Evolutionary conservation across 2,888 invertebrate species (phyloP), one percentile per base, ranked within the genome.

Genomic region (Nezara viridula): DNA sequence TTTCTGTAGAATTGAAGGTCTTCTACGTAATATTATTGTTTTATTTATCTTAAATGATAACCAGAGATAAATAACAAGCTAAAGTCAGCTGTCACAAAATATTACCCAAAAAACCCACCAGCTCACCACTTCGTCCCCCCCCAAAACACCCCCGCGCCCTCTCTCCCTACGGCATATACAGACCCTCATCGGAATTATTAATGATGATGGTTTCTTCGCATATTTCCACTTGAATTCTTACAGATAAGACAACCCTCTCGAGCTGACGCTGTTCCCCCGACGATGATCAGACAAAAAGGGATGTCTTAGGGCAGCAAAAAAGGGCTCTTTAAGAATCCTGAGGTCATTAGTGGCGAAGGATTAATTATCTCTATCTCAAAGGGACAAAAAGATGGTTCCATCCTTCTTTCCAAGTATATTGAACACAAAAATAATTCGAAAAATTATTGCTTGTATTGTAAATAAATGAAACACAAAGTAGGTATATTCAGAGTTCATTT

Each of bases 301-400:
- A 81, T 81, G 81, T 81, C 81, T 81, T 81, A 81, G 81, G 81
- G 81, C 81, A 81, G 81, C 81, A 81, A 81, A 81, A 81, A 81
- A 81, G 81, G 81, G 81, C 81, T 44, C 40, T 47, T 44, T 81
- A 81, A 81, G 81, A 81, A 81, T 81, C 81, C 81, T 81, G n/a
- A 14, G 37, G 44, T 81, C 81, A 81, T 81, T 81, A 81, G 81
- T 81, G 44, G 12, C n/a, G 0, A 0, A 21, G 44, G 44, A 81
- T 81, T 81, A 81, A 81, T 81, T 81, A 81, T 81, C 81, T 47
- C n/a, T n/a, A 44, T n/a, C 81, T 44, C 81, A 44, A 81, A 44
- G 81, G 81, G n/a, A 81, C 44, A 81, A 81, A 81, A 81, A 81
- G 24, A 81, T 44, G 37, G 32, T 19, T 32, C 37, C 32, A 73